Base-by-base conservation (phyloP, 1,140 invertebrate species). In the Drosophila melanica region DNA sequence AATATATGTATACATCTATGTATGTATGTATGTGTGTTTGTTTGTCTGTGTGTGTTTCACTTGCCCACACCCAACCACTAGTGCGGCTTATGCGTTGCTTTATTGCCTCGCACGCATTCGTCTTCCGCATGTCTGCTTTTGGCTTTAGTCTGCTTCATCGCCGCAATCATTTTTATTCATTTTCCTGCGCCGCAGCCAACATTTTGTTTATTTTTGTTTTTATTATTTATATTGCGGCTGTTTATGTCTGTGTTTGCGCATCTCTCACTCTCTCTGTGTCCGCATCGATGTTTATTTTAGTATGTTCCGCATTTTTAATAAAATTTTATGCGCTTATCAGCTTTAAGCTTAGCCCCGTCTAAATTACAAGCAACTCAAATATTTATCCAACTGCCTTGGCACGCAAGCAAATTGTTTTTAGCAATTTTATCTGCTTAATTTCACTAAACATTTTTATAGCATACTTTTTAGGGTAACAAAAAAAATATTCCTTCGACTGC, bases 101-200 rank as follows among this genome's bases (percentile, higher is more conserved):
- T 74, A 74, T 74, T 74, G 58, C 65, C 65, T 57, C 51, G 53
- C 53, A 54, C 58, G 30, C 51, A 35, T 55, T 70, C 47, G 39
- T 58, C 60, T 51, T 48, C 37, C 41, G 20, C 42, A 16, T 54
- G 47, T 27, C 64, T 68, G 33, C 55, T 16, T 54, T 57, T 48
- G 27, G 39, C 53, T 42, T 58, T 14, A 35, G 53, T 55, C 42
- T 45, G 39, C 59, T 53, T 30, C 63, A 42, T 12, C 63, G 18
- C 51, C 71, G 55, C 69, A 72, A 72, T 72, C 69, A 72, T 72
- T 73, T 73, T 68, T 74, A 74, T 74, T 74, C 71, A 74, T 74
- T 74, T 74, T 50, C n/a, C 57, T 30, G 64, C 64, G 54, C 55
- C 70, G 35, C 64, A 47, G 37, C 70, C 64, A 50, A 42, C 53